phyloP scores from a whole-genome alignment of 2,113 vertebrate species.

The Neodontobutis hainanensis region DNA sequence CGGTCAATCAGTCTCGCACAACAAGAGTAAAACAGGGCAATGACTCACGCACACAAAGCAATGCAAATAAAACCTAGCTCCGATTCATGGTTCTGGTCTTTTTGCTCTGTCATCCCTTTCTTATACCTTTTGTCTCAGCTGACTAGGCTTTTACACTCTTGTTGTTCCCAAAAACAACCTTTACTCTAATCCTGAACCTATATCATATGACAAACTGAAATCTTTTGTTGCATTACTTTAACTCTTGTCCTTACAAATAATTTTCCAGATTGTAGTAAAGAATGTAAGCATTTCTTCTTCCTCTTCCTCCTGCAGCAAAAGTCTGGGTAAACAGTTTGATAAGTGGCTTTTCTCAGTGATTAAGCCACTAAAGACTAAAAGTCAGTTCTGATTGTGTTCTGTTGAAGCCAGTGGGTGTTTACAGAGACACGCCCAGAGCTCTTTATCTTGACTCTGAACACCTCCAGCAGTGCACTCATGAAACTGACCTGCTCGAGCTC shows the following conservation, averaged over 20 bases:
- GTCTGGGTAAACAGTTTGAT: conserved; percentile 21
- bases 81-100: too few species aligned
- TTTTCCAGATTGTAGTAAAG: background rate
- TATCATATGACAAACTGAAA: too few species aligned
- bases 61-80: too few species aligned
- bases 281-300: background rate
- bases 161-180: too few species aligned
- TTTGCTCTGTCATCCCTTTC: too few species aligned
- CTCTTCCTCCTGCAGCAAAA: background rate
- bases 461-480: background rate
- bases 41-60: too few species aligned
- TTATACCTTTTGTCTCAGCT: too few species aligned
- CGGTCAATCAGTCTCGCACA: too few species aligned
- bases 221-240: too few species aligned
- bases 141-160: too few species aligned
- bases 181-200: too few species aligned
- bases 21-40: too few species aligned
- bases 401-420: conserved; percentile 19
- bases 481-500: background rate
- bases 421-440: conserved; percentile 48
- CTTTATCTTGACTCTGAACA: background rate
- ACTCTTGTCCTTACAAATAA: background rate
- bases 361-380: conserved; percentile 9
- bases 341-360: conserved; percentile 26
- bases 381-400: conserved; percentile 26